Conservation (phyloP, 2,888 invertebrate species). For the Epistrophe grossulariae region DNA sequence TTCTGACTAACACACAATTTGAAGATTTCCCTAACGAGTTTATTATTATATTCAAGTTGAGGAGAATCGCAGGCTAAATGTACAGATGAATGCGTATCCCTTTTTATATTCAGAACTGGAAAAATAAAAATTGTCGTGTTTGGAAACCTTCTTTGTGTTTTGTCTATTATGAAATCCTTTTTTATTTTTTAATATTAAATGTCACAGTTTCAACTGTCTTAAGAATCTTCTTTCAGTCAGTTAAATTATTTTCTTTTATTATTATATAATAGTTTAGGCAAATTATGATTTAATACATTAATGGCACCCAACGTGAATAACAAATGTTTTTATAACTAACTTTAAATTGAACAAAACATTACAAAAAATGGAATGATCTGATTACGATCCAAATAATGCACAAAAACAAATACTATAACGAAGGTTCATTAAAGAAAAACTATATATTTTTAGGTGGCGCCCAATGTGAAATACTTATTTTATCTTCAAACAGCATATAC, state of each 20-base stretch:
- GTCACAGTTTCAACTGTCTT: too few species aligned
- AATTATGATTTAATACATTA: neutral
- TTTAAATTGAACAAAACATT: too few species aligned
- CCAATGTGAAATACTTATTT: too few species aligned
- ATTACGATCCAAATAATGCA: too few species aligned
- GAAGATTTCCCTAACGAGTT: constrained; percentile 55
- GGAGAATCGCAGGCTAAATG: neutral
- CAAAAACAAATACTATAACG: too few species aligned
- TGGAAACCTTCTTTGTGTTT: neutral
- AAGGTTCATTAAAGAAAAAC: too few species aligned
- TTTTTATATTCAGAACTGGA: neutral
- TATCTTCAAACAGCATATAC: too few species aligned
- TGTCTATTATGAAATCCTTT: neutral
- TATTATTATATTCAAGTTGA: constrained; percentile 32
- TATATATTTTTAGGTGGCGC: too few species aligned
- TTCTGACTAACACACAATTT: constrained; percentile 57
- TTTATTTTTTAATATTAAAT: neutral
- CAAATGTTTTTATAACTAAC: neutral
- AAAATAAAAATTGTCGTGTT: neutral
- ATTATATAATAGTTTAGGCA: too few species aligned
- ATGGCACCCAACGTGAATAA: neutral
- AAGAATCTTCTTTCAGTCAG: too few species aligned
- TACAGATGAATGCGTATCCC: neutral
- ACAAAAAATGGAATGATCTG: too few species aligned
- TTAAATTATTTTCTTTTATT: too few species aligned